Conservation (phyloP, 2,888 invertebrate genomes). For the Prosopocoilus inquinatus region DNA sequence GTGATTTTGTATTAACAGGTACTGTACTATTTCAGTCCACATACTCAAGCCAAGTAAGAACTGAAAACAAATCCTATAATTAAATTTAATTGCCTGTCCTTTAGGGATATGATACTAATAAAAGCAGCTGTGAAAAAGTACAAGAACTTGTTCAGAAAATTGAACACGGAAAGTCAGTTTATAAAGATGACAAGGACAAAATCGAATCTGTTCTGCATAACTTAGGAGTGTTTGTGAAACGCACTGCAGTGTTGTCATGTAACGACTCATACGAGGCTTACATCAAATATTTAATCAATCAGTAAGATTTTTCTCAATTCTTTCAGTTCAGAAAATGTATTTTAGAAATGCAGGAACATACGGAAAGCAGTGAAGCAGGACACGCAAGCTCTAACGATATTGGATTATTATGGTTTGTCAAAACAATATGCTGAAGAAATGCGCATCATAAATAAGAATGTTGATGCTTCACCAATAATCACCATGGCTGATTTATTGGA, state of each 20-base stretch:
- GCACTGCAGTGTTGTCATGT: constrained; percentile 41
- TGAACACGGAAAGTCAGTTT: constrained; percentile 12
- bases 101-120: constrained; percentile 31
- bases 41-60: no score
- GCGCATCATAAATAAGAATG: no score
- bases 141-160: constrained; percentile 32
- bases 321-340: neutral
- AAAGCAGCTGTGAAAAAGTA: constrained; percentile 24
- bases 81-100: no score
- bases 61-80: no score
- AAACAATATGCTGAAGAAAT: constrained; percentile 24
- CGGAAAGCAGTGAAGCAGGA: constrained; percentile 20
- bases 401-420: constrained; percentile 20
- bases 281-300: constrained; percentile 39
- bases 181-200: constrained; percentile 33
- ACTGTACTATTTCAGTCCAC: no score
- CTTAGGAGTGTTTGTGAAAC: constrained; percentile 42
- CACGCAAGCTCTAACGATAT: constrained; percentile 12
- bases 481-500: no score
- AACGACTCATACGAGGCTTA: constrained; percentile 43
- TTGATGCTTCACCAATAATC: no score
- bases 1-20: no score
- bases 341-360: constrained; percentile 13
- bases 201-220: constrained; percentile 38
- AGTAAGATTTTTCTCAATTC: constrained; percentile 28